Conservation (phyloP, 1,140 invertebrate genomes). For the Goniozus legneri region DNA sequence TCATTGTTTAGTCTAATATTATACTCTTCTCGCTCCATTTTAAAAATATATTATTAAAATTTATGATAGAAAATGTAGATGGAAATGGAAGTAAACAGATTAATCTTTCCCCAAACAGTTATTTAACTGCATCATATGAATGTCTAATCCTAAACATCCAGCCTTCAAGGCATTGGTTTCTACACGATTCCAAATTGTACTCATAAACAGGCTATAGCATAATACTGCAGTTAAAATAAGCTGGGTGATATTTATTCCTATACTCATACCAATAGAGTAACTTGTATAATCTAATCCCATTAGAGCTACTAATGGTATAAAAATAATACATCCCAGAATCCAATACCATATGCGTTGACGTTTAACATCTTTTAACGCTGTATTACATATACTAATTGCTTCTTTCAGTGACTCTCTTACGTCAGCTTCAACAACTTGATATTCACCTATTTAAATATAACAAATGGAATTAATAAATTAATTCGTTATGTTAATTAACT, state of each 20-base stretch:
- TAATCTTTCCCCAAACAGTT: constrained; percentile 22
- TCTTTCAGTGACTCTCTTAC: constrained; percentile 57
- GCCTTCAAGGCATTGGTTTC: constrained; percentile 74
- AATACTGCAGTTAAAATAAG: constrained; percentile 63
- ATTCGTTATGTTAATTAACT: constrained; percentile 4
- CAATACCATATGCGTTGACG: constrained; percentile 62
- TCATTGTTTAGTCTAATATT: too few species aligned
- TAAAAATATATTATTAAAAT: too few species aligned
- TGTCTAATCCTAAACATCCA: constrained; percentile 62
- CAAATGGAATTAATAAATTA: constrained; percentile 11
- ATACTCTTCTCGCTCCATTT: too few species aligned
- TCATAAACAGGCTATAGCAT: constrained; percentile 72
- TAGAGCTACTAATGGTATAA: constrained; percentile 52
- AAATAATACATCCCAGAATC: constrained; percentile 51
- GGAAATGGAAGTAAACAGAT: too few species aligned
- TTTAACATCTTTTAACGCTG: constrained; percentile 56
- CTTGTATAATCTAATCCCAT: constrained; percentile 41
- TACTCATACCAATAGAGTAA: constrained; percentile 43
- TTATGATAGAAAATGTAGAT: too few species aligned
- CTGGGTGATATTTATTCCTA: constrained; percentile 55
- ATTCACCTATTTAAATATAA: constrained; percentile 22
- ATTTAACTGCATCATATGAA: constrained; percentile 45
- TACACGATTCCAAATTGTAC: constrained; percentile 72
- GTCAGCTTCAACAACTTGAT: constrained; percentile 23
- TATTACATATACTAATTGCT: constrained; percentile 60